Conservation (phyloP, 2,797 vertebrate species). For the Enteromius afrohamiltoni region DNA sequence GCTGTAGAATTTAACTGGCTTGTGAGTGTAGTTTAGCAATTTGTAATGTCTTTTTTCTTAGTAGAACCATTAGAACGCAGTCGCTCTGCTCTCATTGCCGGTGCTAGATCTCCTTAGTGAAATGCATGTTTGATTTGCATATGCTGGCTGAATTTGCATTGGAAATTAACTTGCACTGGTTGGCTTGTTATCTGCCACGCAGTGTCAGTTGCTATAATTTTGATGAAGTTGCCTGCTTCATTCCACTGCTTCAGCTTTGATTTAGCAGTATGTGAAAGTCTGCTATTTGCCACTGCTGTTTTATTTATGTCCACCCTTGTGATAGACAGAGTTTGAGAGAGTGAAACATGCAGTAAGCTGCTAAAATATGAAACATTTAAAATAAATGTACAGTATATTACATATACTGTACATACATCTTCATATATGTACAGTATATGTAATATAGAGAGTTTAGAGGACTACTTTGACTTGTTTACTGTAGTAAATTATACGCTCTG, state of each 20-base stretch:
- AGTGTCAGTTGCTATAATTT: slow-evolving; percentile 17
- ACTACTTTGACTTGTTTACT: background rate
- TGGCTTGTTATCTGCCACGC: slow-evolving; percentile 29
- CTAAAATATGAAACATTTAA: background rate
- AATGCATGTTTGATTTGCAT: slow-evolving; percentile 44
- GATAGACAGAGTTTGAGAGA: background rate
- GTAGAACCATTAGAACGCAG: background rate
- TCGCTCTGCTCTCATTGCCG: background rate
- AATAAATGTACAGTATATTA: background rate
- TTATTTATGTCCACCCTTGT: background rate
- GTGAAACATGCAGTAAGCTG: background rate
- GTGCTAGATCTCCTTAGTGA: slow-evolving; percentile 5
- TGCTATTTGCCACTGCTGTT: background rate
- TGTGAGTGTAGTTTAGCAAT: background rate
- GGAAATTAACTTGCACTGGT: slow-evolving; percentile 26
- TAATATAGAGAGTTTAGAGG: background rate
- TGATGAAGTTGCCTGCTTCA: slow-evolving; percentile 6
- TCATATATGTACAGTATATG: too few species aligned
- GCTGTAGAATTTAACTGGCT: background rate
- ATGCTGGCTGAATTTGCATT: slow-evolving; percentile 46
- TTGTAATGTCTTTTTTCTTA: background rate
- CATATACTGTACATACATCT: too few species aligned
- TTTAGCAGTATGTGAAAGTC: slow-evolving; percentile 15
- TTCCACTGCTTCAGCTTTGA: slow-evolving; percentile 37
- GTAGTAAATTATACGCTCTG: background rate